Conservation (phyloP, 1,140 invertebrate species). For the Drosophila lacteicornis region DNA sequence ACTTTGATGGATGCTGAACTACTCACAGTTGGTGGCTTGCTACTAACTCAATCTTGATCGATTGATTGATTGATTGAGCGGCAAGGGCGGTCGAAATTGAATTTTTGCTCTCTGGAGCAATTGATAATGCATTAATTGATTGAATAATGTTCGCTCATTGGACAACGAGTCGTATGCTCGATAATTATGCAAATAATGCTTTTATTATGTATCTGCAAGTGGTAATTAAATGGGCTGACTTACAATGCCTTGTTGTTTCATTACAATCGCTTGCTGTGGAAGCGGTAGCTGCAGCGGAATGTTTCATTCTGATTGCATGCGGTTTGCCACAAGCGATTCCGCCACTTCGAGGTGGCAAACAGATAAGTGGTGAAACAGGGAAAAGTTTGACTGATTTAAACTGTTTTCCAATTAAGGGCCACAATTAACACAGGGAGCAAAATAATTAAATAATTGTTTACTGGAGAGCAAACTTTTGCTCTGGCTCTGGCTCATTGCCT, state of each 20-base stretch:
- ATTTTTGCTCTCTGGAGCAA: slow-evolving; percentile 10
- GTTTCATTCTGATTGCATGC: slow-evolving; percentile 38
- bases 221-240: slow-evolving; percentile 33
- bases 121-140: slow-evolving; percentile 34
- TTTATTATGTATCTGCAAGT: slow-evolving; percentile 15
- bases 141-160: slow-evolving; percentile 15
- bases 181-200: slow-evolving; percentile 29
- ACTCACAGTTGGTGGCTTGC: slow-evolving; percentile 13
- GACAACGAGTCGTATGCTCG: slow-evolving; percentile 14
- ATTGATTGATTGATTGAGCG: slow-evolving; percentile 40
- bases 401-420: slow-evolving; percentile 5
- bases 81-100: slow-evolving; percentile 19
- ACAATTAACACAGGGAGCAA: background rate
- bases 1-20: slow-evolving; percentile 62
- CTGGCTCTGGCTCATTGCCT: background rate
- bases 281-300: slow-evolving; percentile 3
- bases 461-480: background rate
- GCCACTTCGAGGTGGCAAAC: slow-evolving; percentile 7
- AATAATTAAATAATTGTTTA: slow-evolving; percentile 20
- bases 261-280: slow-evolving; percentile 4
- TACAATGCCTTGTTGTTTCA: slow-evolving; percentile 22
- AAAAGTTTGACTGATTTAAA: slow-evolving; percentile 21
- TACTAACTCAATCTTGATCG: slow-evolving; percentile 58
- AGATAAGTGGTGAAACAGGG: slow-evolving; percentile 33
- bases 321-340: slow-evolving; percentile 38